These are phyloP conservation scores for Temnothorax longispinosus DNA, from an alignment of 1,140 invertebrate species.

Conservation along the genomic window DNA sequence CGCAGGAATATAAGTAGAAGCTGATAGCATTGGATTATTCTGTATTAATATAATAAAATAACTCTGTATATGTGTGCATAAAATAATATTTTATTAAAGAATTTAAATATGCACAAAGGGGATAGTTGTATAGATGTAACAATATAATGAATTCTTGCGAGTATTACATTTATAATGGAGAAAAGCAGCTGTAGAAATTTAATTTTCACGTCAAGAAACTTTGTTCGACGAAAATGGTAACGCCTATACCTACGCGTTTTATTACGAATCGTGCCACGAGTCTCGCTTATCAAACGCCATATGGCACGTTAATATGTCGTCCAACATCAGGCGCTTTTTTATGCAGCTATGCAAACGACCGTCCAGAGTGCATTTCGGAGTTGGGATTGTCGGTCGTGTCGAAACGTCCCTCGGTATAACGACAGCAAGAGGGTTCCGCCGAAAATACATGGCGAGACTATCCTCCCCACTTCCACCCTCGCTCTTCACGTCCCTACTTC, in stretches of 20 bases:
- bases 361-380: slow-evolving; percentile 58
- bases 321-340: slow-evolving; percentile 30
- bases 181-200: slow-evolving; percentile 11
- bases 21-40: not conserved
- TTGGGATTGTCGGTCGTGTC: slow-evolving; percentile 70
- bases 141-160: not conserved
- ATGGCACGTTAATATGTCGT: slow-evolving; percentile 61
- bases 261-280: slow-evolving; percentile 53
- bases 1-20: not conserved
- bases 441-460: slow-evolving; percentile 65
- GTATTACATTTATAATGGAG: not conserved
- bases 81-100: not conserved
- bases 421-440: slow-evolving; percentile 66
- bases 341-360: slow-evolving; percentile 68
- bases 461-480: not conserved
- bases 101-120: not conserved
- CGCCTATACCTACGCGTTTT: not conserved
- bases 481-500: not conserved
- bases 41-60: not conserved
- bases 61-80: not conserved
- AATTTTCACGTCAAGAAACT: slow-evolving; percentile 48
- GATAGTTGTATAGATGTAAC: no score
- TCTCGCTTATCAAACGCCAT: slow-evolving; percentile 58
- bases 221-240: not conserved
- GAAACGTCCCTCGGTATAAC: slow-evolving; percentile 71